phyloP scores from a whole-genome alignment of 2,113 vertebrate species.

The Thymallus thymallus region DNA sequence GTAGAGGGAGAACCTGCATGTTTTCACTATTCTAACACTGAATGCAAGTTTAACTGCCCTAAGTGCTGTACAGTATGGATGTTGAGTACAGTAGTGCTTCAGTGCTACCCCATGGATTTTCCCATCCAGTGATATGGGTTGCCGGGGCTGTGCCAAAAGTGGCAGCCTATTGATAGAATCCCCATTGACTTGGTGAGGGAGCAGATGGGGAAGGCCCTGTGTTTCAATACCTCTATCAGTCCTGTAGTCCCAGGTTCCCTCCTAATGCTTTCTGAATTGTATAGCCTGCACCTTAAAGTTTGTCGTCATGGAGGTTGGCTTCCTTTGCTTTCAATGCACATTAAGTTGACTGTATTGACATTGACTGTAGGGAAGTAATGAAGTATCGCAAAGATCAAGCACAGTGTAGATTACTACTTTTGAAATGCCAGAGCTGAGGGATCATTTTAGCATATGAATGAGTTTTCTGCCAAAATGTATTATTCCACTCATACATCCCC shows the following conservation, averaged over 20 bases:
- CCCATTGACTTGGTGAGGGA: slow-evolving; percentile 14
- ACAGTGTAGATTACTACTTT: neutral
- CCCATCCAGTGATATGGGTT: slow-evolving; percentile 20
- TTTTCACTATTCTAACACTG: neutral
- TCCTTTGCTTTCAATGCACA: too few species aligned
- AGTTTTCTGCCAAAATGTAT: neutral
- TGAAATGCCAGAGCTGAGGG: too few species aligned
- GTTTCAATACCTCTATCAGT: neutral
- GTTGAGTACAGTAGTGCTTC: neutral
- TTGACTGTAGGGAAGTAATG: too few species aligned
- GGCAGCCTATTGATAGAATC: slow-evolving; percentile 44
- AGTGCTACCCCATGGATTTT: too few species aligned
- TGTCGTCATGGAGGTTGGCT: too few species aligned
- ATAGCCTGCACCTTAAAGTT: neutral
- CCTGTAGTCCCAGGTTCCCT: neutral
- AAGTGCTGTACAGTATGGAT: neutral
- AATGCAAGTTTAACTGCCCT: neutral
- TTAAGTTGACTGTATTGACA: too few species aligned
- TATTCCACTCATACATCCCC: neutral
- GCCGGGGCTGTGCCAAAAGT: slow-evolving; percentile 49
- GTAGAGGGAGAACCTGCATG: slow-evolving; percentile 20
- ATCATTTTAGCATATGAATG: neutral
- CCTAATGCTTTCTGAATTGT: neutral
- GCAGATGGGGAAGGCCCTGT: neutral
- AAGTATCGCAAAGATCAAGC: neutral